Conservation (phyloP, 2,888 invertebrate genomes). For the Ypsolopha scabrella region DNA sequence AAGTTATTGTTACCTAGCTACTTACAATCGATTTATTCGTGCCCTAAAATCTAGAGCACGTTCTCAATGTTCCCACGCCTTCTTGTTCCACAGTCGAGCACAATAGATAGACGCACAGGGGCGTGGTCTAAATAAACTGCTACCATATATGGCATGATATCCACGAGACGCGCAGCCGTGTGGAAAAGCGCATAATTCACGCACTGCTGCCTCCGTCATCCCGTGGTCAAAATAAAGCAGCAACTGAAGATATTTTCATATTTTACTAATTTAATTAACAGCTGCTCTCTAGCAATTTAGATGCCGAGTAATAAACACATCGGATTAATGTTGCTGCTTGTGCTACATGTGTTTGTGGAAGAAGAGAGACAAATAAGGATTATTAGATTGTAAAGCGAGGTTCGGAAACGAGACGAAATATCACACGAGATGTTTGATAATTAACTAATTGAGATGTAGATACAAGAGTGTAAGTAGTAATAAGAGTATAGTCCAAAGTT, state of each 20-base stretch:
- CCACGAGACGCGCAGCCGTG: constrained; percentile 34
- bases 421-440: too few species aligned
- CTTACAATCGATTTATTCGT: neutral
- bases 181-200: constrained; percentile 32
- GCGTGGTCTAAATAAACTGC: constrained; percentile 20
- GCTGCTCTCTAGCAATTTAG: too few species aligned
- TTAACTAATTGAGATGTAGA: too few species aligned
- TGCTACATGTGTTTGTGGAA: neutral
- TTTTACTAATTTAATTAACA: too few species aligned
- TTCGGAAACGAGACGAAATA: too few species aligned
- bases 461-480: too few species aligned
- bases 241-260: too few species aligned
- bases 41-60: constrained; percentile 32
- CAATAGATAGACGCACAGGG: constrained; percentile 23
- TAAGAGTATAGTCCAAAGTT: too few species aligned
- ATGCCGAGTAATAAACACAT: too few species aligned
- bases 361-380: neutral
- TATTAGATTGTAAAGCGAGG: neutral
- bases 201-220: constrained; percentile 17
- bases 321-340: too few species aligned
- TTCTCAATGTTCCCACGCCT: constrained; percentile 34
- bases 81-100: constrained; percentile 21
- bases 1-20: too few species aligned
- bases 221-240: too few species aligned
- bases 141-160: constrained; percentile 56